phyloP scores from a whole-genome alignment of 2,888 invertebrate genomes.

The Proisotoma minuta region DNA sequence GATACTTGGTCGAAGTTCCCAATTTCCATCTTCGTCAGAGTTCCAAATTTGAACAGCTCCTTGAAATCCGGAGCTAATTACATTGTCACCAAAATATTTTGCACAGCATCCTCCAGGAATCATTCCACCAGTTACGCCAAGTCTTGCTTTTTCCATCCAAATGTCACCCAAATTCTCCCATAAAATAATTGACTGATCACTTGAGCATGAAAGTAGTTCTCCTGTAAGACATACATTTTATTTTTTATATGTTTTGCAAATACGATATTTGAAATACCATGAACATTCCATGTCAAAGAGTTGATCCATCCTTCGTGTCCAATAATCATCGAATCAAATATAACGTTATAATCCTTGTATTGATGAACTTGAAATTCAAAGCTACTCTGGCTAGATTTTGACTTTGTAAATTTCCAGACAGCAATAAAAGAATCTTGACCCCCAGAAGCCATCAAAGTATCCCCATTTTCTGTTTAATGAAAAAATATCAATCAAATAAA shows the following conservation, averaged over 20 bases:
- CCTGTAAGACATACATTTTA: too few relatives aligned
- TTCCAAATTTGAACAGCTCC: slow-evolving; percentile 88
- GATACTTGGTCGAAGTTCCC: slow-evolving; percentile 44
- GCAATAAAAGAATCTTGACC: slow-evolving; percentile 46
- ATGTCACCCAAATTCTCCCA: slow-evolving; percentile 70
- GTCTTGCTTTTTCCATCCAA: slow-evolving; percentile 77
- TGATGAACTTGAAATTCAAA: slow-evolving; percentile 45
- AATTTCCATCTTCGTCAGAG: slow-evolving; percentile 52
- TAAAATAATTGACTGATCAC: slow-evolving; percentile 86
- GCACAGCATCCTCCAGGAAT: slow-evolving; percentile 90
- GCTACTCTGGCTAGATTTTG: slow-evolving; percentile 24
- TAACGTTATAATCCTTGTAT: slow-evolving; percentile 32
- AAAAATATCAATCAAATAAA: neutral
- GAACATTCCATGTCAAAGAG: slow-evolving; percentile 38
- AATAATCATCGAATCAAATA: slow-evolving; percentile 47
- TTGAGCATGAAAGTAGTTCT: slow-evolving; percentile 73
- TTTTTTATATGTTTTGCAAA: neutral
- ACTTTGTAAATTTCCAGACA: slow-evolving; percentile 41
- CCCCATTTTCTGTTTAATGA: slow-evolving; percentile 29
- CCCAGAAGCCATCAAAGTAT: slow-evolving; percentile 40
- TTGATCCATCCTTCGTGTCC: slow-evolving; percentile 47
- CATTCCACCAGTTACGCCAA: slow-evolving; percentile 91
- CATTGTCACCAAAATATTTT: slow-evolving; percentile 66
- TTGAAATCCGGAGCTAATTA: slow-evolving; percentile 84
- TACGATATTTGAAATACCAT: slow-evolving; percentile 17